Base-by-base conservation (phyloP, 37 sponge, comb jelly and placozoan genomes). In the Beroe forskalii region DNA sequence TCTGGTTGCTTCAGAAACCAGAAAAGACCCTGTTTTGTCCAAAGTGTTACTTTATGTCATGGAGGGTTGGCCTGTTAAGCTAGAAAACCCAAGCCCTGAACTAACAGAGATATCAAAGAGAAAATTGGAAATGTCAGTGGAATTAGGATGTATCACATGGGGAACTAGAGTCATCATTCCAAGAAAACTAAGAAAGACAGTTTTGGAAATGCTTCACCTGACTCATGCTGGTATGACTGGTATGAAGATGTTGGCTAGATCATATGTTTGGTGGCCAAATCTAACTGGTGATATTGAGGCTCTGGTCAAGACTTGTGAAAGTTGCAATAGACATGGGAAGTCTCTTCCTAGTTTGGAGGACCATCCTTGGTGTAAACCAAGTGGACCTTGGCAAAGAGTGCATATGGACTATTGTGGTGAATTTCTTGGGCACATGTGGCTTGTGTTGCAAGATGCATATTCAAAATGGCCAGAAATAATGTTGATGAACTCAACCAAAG, bases 141-240 rank as follows among this genome's bases (percentile, higher is more conserved):
- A 43, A 43, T 32, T 62, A 40, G 91, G 41, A 35, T 91, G 91
- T 69, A 43, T 91, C n/a, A 33, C 64, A 32, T 76, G 91, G 91
- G 91, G 91, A 25, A 40, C 35, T 31, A 38, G 91, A 32, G 83
- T 80, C 32, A 55, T 91, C 30, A 61, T 76, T 60, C 91, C 91
- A 30, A 27, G 31, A 30, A 28, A 40, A 20, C 32, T 43, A 25
- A 48, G 63, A 38, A 32, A 24, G 23, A 23, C 32, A 25, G 60
- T 92, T 22, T 31, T 92, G 32, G 67, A 60, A 4, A 27, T 80
- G 75, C 25, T 92, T 24, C 92, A 92, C 30, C 33, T 38, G 0
- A 40, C 40, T 20, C 92, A 92, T 27, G 35, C 42, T n/a, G 92
- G 90, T 17, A 83, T 92, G 31, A 72, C 40, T 2, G 32, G 89